These are phyloP conservation scores for Ceramica pisi DNA, from an alignment of 2,888 invertebrate species.

Conservation along the genomic window DNA sequence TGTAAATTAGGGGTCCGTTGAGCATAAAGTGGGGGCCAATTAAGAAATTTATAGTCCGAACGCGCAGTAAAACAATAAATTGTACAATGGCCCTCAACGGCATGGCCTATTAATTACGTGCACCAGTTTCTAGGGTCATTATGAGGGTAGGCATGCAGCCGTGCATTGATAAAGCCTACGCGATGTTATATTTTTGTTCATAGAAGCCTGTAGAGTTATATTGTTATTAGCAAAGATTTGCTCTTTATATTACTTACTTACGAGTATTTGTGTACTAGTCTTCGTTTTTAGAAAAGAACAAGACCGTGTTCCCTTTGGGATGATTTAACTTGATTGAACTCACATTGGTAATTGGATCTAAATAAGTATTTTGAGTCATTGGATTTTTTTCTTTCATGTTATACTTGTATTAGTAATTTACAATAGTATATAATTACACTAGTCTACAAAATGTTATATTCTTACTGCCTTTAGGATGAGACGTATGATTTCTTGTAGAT, in stretches of 20 bases:
- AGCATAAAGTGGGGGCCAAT: conserved; percentile 87
- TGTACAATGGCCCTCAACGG: conserved; percentile 84
- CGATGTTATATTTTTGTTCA: conserved; percentile 50
- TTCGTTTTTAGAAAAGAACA: conserved; percentile 2
- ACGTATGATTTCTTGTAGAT: too few species aligned
- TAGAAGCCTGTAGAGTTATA: conserved; percentile 21
- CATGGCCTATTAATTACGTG: conserved; percentile 85
- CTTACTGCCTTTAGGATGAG: too few species aligned
- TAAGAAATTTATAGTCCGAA: conserved; percentile 88
- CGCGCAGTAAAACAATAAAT: conserved; percentile 90
- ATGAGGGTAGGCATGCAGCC: conserved; percentile 61
- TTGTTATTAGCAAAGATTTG: conserved; percentile 12
- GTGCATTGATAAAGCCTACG: conserved; percentile 64
- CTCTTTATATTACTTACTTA: conserved; percentile 9
- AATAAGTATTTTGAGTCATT: background rate
- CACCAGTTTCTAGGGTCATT: conserved; percentile 77
- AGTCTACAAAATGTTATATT: too few species aligned
- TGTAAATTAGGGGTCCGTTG: conserved; percentile 87
- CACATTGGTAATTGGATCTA: background rate
- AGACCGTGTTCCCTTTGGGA: background rate
- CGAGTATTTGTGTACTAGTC: background rate
- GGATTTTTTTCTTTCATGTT: background rate
- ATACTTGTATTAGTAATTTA: background rate
- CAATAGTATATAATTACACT: too few species aligned
- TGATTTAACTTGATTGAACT: background rate